Evolutionary conservation across 2,113 vertebrate genomes (phyloP).

Genomic region (Serinus canaria): DNA sequence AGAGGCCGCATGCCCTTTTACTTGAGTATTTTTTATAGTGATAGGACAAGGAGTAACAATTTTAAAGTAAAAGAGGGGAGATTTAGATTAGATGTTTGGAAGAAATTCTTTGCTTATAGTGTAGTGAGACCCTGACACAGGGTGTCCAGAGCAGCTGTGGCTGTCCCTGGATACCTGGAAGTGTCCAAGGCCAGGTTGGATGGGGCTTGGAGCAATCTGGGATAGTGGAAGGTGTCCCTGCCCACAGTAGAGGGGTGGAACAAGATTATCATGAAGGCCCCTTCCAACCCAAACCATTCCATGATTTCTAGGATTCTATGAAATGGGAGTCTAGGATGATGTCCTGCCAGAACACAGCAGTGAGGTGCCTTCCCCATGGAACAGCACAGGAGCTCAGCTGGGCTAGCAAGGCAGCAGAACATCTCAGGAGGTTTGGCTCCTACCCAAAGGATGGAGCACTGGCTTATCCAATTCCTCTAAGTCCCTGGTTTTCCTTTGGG

Average conservation of each 20-base stretch:
- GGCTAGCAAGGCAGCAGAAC: not conserved
- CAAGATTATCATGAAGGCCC: not conserved
- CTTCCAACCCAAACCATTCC: not conserved
- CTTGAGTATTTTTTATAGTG: not conserved
- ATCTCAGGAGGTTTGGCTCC: not conserved
- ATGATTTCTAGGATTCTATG: not conserved
- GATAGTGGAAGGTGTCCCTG: not conserved
- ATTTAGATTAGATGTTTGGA: not conserved
- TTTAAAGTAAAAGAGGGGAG: not conserved
- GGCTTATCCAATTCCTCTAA: not conserved
- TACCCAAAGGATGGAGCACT: fast-evolving
- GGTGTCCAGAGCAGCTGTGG: not conserved
- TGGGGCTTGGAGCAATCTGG: fast-evolving
- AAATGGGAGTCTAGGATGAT: not conserved
- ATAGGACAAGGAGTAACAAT: not conserved
- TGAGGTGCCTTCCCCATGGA: not conserved
- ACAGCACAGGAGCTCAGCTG: not conserved
- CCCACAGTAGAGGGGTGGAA: not conserved
- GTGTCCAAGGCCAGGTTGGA: not conserved
- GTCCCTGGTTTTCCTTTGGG: not conserved
- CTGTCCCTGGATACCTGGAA: not conserved
- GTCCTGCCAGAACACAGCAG: not conserved
- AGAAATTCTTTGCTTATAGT: not conserved
- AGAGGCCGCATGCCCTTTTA: not conserved
- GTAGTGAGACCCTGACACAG: not conserved